phyloP scores from a whole-genome alignment of 1,140 invertebrate species.

The Pseudomyrmex pallidus region DNA sequence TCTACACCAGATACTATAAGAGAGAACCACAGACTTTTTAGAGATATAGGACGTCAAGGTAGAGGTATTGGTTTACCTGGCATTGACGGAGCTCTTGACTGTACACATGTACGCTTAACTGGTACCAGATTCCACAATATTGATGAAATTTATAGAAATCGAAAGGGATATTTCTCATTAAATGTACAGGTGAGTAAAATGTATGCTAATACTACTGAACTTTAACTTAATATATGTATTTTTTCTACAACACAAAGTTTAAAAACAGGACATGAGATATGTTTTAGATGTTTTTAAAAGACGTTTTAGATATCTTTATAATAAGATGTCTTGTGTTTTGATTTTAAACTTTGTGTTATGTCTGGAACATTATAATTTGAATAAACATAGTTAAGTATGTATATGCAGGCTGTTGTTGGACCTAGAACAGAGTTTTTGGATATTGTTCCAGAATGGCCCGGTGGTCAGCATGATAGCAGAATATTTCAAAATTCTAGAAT shows the following conservation, averaged over 20 bases:
- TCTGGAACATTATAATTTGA: too few species aligned
- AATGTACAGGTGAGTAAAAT: neutral
- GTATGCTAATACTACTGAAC: neutral
- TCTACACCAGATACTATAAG: neutral
- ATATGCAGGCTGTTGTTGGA: neutral
- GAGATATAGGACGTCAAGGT: neutral
- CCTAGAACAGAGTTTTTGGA: conserved; percentile 8
- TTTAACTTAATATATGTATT: neutral
- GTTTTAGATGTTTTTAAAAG: too few species aligned
- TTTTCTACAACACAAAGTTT: too few species aligned
- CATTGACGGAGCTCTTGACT: too few species aligned
- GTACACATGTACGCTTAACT: neutral
- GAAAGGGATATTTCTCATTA: conserved; percentile 9
- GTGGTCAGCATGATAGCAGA: conserved; percentile 68
- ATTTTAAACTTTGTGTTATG: too few species aligned
- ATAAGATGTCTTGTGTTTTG: too few species aligned
- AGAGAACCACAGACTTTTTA: conserved; percentile 10
- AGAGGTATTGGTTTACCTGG: conserved; percentile 9
- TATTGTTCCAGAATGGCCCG: conserved; percentile 67
- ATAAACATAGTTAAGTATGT: too few species aligned
- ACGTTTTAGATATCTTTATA: too few species aligned
- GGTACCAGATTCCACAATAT: neutral
- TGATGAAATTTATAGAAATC: neutral
- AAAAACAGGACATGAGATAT: too few species aligned
- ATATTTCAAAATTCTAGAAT: conserved; percentile 69